These are phyloP conservation scores for Aphrophora alni DNA, from an alignment of 2,888 invertebrate species.

Conservation along the genomic window DNA sequence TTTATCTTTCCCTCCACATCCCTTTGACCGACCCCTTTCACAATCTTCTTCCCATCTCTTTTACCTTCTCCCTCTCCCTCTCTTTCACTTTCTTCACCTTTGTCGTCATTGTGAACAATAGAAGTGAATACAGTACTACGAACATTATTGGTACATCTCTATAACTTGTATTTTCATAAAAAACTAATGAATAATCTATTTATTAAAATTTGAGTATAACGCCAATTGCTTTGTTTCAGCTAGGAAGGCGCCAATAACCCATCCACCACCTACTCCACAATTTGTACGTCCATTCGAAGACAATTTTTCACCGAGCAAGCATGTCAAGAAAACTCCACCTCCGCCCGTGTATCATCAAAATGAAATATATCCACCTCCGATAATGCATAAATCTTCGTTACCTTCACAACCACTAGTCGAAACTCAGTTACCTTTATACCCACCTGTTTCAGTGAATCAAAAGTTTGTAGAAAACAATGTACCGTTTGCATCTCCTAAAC, in stretches of 20 bases:
- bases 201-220: slow-evolving; percentile 39
- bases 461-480: not conserved
- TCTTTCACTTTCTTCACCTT: too few relatives aligned
- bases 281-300: slow-evolving; percentile 56
- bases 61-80: too few relatives aligned
- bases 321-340: slow-evolving; percentile 40
- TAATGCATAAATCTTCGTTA: slow-evolving; percentile 45
- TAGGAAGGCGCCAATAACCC: slow-evolving; percentile 59
- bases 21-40: too few relatives aligned
- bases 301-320: slow-evolving; percentile 37
- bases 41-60: too few relatives aligned
- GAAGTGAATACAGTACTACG: too few relatives aligned
- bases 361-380: slow-evolving; percentile 1
- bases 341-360: slow-evolving; percentile 52
- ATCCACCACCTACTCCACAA: slow-evolving; percentile 39
- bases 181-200: not conserved
- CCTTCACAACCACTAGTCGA: slow-evolving; percentile 50
- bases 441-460: slow-evolving; percentile 54
- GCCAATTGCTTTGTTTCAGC: slow-evolving; percentile 62
- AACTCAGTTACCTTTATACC: slow-evolving; percentile 48
- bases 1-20: too few relatives aligned
- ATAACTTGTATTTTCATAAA: not conserved
- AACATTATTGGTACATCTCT: too few relatives aligned
- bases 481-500: not conserved
- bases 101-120: too few relatives aligned